Percentiles rank a stretch among this genome's conserved stretches.
Conservation (phyloP, 53 echinoderm and acorn worm species). For the Holothuria leucospilota region DNA sequence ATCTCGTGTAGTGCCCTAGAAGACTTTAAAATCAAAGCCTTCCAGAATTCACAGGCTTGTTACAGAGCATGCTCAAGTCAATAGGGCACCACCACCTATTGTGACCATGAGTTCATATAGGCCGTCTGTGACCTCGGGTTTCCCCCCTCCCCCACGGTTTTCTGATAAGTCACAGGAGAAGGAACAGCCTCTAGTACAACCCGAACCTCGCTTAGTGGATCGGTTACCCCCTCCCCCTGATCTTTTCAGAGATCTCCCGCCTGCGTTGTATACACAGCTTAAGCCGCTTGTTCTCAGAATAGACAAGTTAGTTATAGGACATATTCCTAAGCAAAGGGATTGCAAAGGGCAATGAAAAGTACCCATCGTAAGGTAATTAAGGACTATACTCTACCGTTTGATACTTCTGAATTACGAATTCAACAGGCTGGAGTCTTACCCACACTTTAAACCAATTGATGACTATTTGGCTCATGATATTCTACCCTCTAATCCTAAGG, state of each 20-base stretch:
- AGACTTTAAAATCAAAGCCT: background rate
- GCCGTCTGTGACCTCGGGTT: no score
- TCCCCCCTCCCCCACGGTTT: no score
- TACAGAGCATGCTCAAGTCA: no score
- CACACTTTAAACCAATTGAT: conserved; percentile 40
- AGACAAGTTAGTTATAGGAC: background rate
- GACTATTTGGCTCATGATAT: conserved; percentile 56
- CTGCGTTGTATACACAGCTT: background rate
- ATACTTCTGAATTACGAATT: conserved; percentile 1
- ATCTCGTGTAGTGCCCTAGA: no score
- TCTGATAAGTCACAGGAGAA: no score
- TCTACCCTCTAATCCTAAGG: conserved; percentile 27
- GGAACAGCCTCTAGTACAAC: background rate
- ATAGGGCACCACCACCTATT: no score
- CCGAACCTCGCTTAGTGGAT: conserved; percentile 18
- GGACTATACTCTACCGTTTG: conserved; percentile 21
- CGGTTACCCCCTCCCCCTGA: no score
- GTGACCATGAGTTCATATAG: no score
- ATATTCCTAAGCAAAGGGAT: conserved; percentile 28
- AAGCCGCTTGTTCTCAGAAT: conserved; percentile 8
- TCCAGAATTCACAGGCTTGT: no score
- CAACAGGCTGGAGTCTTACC: conserved; percentile 39
- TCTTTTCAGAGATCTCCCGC: background rate
- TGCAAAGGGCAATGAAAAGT: background rate
- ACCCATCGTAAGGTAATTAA: conserved; percentile 6